phyloP scores from a whole-genome alignment of 2,797 vertebrate species.

The Triplophysa bombifrons region DNA sequence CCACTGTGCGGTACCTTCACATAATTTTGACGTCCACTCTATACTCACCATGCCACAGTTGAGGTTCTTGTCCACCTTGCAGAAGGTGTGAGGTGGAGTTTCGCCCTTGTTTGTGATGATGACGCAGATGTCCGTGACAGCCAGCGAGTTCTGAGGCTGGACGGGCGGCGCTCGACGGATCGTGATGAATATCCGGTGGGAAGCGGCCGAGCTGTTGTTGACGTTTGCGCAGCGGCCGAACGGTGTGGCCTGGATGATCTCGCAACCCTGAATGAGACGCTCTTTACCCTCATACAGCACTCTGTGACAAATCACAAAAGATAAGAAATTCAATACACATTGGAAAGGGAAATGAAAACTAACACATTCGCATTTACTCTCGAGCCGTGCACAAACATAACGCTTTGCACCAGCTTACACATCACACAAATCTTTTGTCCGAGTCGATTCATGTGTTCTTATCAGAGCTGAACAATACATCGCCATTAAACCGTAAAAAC shows the following conservation, averaged over 20 bases:
- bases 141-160: constrained; percentile 91
- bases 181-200: constrained; percentile 96
- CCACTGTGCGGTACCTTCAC: no score
- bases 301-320: constrained; percentile 65
- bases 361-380: no score
- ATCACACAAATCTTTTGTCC: not conserved
- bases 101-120: constrained; percentile 96
- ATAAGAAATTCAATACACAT: not conserved
- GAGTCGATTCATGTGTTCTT: not conserved
- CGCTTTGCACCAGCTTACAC: not conserved
- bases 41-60: constrained; percentile 93
- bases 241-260: constrained; percentile 93
- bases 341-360: constrained; percentile 8
- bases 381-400: not conserved
- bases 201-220: constrained; percentile 94
- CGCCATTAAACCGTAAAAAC: not conserved
- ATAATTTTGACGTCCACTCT: no score
- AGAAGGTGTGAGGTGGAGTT: constrained; percentile 95
- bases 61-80: constrained; percentile 97
- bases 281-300: constrained; percentile 97
- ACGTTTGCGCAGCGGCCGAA: constrained; percentile 98
- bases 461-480: not conserved
- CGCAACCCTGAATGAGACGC: constrained; percentile 90
- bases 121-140: constrained; percentile 95
- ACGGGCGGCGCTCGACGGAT: constrained; percentile 82